These are phyloP conservation scores for Zygaena filipendulae DNA, from an alignment of 2,888 invertebrate species.

Conservation along the genomic window DNA sequence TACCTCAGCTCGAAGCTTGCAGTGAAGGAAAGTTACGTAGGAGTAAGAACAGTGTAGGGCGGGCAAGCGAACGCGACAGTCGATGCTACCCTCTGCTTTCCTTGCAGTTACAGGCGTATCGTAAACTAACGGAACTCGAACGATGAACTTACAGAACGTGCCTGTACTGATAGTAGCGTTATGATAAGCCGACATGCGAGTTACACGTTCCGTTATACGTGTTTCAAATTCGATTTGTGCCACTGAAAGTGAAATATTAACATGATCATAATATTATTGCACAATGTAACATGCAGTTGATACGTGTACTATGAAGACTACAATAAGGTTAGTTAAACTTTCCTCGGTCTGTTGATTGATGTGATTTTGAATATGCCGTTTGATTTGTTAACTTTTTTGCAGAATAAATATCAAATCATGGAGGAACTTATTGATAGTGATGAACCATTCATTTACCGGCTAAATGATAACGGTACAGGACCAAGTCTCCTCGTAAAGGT, in stretches of 20 bases:
- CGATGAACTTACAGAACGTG: not conserved
- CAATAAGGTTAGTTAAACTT: constrained; percentile 5
- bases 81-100: constrained; percentile 17
- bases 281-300: constrained; percentile 11
- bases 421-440: constrained; percentile 57
- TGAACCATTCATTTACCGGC: constrained; percentile 78
- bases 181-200: constrained; percentile 36
- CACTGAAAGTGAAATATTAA: constrained; percentile 3
- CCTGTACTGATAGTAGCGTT: constrained; percentile 14
- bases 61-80: constrained; percentile 38
- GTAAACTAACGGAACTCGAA: constrained; percentile 17
- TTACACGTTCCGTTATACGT: constrained; percentile 25
- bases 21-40: constrained; percentile 13
- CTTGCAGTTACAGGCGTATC: constrained; percentile 17
- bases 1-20: constrained; percentile 25
- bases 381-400: constrained; percentile 1
- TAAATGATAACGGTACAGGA: constrained; percentile 79
- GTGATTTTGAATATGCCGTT: not conserved
- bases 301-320: constrained; percentile 7
- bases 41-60: constrained; percentile 36
- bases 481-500: constrained; percentile 81
- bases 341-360: not conserved
- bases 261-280: too few species aligned
- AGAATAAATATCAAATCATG: constrained; percentile 25
- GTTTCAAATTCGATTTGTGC: constrained; percentile 11